A percentile compares a stretch with the other conserved stretches of the same genome.
Conservation (phyloP, 2,888 invertebrate genomes). For the Lathronympha strigana region DNA sequence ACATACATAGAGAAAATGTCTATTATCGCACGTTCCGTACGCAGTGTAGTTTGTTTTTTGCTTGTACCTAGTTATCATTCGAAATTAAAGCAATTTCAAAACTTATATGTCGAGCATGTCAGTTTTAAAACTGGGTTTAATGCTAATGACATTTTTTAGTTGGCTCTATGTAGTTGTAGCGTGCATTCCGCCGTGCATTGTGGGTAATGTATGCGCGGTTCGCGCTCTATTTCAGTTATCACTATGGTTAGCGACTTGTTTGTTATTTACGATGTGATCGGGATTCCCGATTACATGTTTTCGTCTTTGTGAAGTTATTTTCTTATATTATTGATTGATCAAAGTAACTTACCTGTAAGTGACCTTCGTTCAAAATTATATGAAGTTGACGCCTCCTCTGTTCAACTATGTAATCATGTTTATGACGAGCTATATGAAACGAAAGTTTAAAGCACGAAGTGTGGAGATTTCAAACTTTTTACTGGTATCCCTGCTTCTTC, state of each 20-base stretch:
- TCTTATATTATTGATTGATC: not conserved
- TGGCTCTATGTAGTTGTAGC: slow-evolving; percentile 67
- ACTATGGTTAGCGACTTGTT: slow-evolving; percentile 67
- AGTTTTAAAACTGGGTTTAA: slow-evolving; percentile 49
- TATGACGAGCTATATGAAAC: too few relatives aligned
- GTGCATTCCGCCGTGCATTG: slow-evolving; percentile 67
- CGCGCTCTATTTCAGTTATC: slow-evolving; percentile 80
- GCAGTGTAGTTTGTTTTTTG: not conserved
- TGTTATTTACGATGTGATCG: slow-evolving; percentile 61
- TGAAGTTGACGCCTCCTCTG: too few relatives aligned
- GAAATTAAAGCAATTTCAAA: slow-evolving; percentile 55
- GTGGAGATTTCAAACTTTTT: too few relatives aligned
- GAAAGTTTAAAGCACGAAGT: too few relatives aligned
- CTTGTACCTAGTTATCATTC: slow-evolving; percentile 34
- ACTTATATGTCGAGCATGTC: slow-evolving; percentile 43
- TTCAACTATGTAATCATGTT: too few relatives aligned
- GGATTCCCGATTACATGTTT: slow-evolving; percentile 52
- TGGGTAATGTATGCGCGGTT: slow-evolving; percentile 72
- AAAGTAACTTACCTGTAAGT: too few relatives aligned
- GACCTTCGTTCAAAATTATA: too few relatives aligned
- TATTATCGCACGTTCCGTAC: not conserved
- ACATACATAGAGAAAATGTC: not conserved
- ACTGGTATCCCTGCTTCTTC: too few relatives aligned
- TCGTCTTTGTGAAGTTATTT: not conserved
- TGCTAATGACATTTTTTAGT: slow-evolving; percentile 71